Evolutionary conservation across 1,140 invertebrate genomes (phyloP).

Genomic region (Diachasma alloeum): DNA sequence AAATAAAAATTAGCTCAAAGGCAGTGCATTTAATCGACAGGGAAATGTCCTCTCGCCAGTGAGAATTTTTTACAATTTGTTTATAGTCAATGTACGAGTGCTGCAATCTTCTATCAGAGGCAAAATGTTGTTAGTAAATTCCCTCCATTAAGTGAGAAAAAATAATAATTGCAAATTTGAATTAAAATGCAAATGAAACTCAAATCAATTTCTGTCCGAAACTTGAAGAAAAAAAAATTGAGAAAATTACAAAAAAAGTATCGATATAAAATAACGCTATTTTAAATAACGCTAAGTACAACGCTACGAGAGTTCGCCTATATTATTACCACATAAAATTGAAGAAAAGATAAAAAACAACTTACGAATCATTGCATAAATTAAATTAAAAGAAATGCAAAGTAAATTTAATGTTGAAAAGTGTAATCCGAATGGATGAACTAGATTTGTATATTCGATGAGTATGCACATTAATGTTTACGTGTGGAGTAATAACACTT

Average conservation of each 20-base stretch:
- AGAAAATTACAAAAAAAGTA: constrained; percentile 37
- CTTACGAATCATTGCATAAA: constrained; percentile 6
- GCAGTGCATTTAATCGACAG: not conserved
- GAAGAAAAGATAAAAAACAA: not conserved
- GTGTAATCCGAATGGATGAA: constrained; percentile 11
- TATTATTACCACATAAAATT: constrained; percentile 47
- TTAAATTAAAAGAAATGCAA: constrained; percentile 1
- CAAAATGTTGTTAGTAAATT: constrained; percentile 61
- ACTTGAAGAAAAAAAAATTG: constrained; percentile 14
- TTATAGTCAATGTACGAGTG: constrained; percentile 55
- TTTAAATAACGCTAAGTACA: constrained; percentile 64
- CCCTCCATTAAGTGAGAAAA: constrained; percentile 59
- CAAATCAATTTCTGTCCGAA: constrained; percentile 35
- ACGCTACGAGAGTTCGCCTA: constrained; percentile 59
- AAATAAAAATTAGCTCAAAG: constrained; percentile 15
- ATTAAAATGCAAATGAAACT: constrained; percentile 32
- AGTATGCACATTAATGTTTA: constrained; percentile 51
- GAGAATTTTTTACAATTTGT: constrained; percentile 61
- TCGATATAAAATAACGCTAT: constrained; percentile 52
- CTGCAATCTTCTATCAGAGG: constrained; percentile 46
- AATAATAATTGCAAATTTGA: constrained; percentile 33
- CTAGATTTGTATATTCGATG: constrained; percentile 60
- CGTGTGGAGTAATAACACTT: constrained; percentile 52
- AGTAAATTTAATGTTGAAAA: constrained; percentile 17
- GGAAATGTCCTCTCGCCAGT: constrained; percentile 33